Evolutionary conservation across 2,797 vertebrate species (phyloP), one percentile per base, ranked within the genome.

Genomic region (Kryptolebias ocellatus): DNA sequence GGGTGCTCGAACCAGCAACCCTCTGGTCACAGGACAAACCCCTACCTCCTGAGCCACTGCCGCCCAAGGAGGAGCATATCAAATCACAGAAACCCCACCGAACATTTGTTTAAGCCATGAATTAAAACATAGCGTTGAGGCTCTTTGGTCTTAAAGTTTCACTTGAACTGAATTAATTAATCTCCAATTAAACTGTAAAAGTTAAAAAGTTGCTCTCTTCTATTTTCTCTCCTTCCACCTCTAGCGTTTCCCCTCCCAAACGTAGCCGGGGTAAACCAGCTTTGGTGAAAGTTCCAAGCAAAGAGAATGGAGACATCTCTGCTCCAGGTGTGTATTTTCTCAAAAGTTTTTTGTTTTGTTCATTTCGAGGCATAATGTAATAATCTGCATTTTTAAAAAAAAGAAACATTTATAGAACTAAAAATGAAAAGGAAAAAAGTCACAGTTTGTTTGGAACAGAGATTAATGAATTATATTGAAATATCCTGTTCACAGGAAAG

Each of bases 251-350:
- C 10, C 96, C 96, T 59, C 95, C 95, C 61, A 98, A 98, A 88
- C 93, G 95, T 45, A 98, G 96, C 61, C 93, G 96, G 60, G 97
- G 97, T 70, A 99, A 98, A 90, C 97, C 98, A 12, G 96, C 97
- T 20, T 90, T 99, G 56, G 94, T 95, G 58, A 94, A 96, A 79
- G 92, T 95, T 64, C 96, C 95, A n/a, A 93, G 93, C 66, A 94
- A 90, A 55, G 93, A 95, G 67, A 96, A 96, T 0, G 93, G 93
- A 81, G 96, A 96, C 76, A 79, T 90, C 66, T 76, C 92, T 0
- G 92, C 94, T 67, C 93, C 94, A 87, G 92, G 81, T 89, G 78
- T 83, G 89, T 88, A 78, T 79, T 34, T 1, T 54, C 14, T 24
- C 20, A 24, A 68, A 50, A 47, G 2, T 52, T 6, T 9, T 17